Base-by-base conservation (phyloP, 2,888 invertebrate species). In the Sesia bembeciformis region DNA sequence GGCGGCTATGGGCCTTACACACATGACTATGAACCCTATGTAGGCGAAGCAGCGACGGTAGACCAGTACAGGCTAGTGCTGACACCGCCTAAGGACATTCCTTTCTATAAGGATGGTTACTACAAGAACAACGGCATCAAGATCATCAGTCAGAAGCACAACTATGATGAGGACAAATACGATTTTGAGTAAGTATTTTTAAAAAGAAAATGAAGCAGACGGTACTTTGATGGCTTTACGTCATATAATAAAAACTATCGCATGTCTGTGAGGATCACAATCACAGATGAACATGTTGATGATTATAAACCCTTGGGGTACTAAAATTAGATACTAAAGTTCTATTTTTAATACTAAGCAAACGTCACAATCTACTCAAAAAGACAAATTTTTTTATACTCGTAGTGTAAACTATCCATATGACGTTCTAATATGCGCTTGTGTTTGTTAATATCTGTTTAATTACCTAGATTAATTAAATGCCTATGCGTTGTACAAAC, bases 121-220 rank as follows among this genome's bases (percentile, higher is more conserved):
- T 90, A 90, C 72, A 84, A 74, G 70, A 90, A 90, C 67, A 90
- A 90, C 53, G 90, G 90, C 0, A 90, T 90, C 63, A 90, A 87
- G 67, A 90, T 90, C 70, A 75, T 90, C 58, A 83, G 75, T 8
- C 90, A 90, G 60, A 81, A 84, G 54, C 89, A 89, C 58, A 84
- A 84, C 65, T 87, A 90, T 66, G 76, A 87, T 1, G 89, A 90
- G 53, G 85, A 89, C 59, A 90, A 86, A 79, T 90, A 89, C 68
- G 89, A 90, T 67, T 90, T 89, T 68, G 76, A 85, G 90, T 90
- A 60, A 90, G 90, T 84, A 70, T 64, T 52, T 41, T 8, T 8
- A 46, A 4, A 3, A 46, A 42, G n/a, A 42, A 7, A 42, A 3
- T 42, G 7, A 42, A 42, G 42, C 7, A 42, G 8, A 39, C 50